Percentiles rank a stretch among this genome's conserved stretches.
These are phyloP conservation scores for Cichlasoma orientale DNA, from an alignment of 2,797 vertebrate genomes.

Conservation along the genomic window DNA sequence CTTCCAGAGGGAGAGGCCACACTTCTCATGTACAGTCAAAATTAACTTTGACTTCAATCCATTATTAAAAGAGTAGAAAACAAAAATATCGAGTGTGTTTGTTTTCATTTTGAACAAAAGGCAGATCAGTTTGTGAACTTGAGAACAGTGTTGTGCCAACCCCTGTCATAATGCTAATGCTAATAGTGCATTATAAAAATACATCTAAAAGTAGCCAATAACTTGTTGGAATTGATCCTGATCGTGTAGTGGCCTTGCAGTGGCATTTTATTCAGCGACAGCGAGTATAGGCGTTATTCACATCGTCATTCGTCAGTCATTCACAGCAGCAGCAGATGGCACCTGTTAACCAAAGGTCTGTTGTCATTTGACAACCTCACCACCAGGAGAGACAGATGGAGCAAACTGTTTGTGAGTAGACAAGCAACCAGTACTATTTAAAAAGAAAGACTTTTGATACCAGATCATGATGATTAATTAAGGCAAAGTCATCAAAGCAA, in stretches of 20 bases:
- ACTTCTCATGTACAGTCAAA: not conserved
- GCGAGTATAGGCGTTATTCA: not conserved
- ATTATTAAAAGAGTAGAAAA: not conserved
- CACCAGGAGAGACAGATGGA: conserved; percentile 15
- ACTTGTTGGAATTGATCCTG: not conserved
- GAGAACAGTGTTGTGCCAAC: not conserved
- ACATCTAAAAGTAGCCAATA: not conserved
- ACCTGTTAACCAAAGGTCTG: conserved; percentile 7
- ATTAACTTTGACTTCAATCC: not conserved
- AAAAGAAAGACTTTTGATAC: not conserved
- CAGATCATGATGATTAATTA: not conserved
- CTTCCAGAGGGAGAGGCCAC: not conserved
- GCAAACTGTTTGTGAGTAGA: conserved; percentile 4
- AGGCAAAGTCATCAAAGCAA: not conserved
- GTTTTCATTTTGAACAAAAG: not conserved
- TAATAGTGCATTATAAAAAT: conserved; percentile 1
- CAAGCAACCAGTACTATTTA: not conserved
- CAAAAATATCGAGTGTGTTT: not conserved
- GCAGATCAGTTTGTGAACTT: conserved; percentile 3
- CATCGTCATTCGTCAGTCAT: conserved; percentile 9
- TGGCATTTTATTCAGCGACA: conserved; percentile 3
- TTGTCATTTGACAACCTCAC: not conserved
- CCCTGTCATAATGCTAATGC: not conserved
- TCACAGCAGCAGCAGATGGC: conserved; percentile 25
- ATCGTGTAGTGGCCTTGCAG: not conserved